A percentile compares a stretch with the other conserved stretches of the same genome.
These are phyloP conservation scores for Amphipyra berbera DNA, from an alignment of 2,888 invertebrate genomes.

Conservation along the genomic window DNA sequence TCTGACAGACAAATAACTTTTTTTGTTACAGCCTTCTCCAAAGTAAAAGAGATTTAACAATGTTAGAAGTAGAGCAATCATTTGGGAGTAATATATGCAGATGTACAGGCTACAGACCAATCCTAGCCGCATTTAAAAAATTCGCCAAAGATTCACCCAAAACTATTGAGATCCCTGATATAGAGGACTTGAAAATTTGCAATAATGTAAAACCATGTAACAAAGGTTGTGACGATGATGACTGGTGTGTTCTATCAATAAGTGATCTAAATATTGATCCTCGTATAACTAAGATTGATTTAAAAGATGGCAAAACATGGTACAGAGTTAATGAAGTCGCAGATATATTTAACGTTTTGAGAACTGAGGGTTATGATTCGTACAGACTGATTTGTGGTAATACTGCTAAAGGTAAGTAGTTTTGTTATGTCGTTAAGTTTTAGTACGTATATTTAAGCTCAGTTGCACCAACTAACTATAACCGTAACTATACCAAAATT, in stretches of 20 bases:
- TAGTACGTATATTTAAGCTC: too few species aligned
- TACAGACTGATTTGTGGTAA: constrained; percentile 93
- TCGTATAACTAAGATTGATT: constrained; percentile 61
- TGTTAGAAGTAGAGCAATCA: constrained; percentile 91
- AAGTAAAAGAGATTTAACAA: constrained; percentile 50
- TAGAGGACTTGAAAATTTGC: constrained; percentile 77
- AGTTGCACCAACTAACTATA: too few species aligned
- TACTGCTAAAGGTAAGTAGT: constrained; percentile 91
- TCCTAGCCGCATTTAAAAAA: constrained; percentile 94
- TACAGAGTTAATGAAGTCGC: constrained; percentile 83
- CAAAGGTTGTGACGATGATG: constrained; percentile 74
- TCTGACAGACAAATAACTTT: too few species aligned
- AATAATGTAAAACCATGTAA: constrained; percentile 68
- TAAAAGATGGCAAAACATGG: constrained; percentile 82
- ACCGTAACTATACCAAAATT: too few species aligned
- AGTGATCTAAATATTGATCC: constrained; percentile 66
- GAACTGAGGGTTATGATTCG: constrained; percentile 73
- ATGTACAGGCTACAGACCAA: constrained; percentile 94
- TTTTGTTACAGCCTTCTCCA: constrained; percentile 45
- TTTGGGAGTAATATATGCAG: constrained; percentile 95
- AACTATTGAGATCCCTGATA: constrained; percentile 82
- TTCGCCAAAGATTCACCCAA: constrained; percentile 91
- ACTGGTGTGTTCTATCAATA: constrained; percentile 51
- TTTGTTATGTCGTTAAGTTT: background rate
- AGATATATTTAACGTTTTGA: constrained; percentile 88